Percentiles rank a stretch among this genome's conserved stretches.
These are phyloP conservation scores for Corythornis vintsioides DNA, from an alignment of 2,113 vertebrate species.

Conservation along the genomic window DNA sequence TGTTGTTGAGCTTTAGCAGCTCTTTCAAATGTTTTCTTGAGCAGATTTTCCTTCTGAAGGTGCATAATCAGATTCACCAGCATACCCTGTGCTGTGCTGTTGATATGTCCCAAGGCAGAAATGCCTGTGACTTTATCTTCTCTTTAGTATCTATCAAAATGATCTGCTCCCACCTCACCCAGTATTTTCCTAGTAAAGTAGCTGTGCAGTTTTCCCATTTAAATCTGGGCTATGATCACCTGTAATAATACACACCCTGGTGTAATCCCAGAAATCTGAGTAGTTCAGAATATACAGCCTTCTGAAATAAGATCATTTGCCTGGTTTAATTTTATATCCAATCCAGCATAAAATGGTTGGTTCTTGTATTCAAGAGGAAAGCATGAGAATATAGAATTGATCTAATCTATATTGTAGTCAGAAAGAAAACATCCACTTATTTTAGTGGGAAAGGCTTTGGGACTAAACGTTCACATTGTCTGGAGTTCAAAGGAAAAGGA, in stretches of 20 bases:
- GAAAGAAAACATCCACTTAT: slow-evolving; percentile 20
- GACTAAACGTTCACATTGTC: not conserved
- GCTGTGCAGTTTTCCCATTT: not conserved
- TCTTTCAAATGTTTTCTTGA: not conserved
- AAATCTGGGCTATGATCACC: not conserved
- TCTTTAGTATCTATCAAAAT: not conserved
- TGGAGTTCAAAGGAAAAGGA: slow-evolving; percentile 34
- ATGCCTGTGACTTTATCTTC: not conserved
- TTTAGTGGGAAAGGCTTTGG: not conserved
- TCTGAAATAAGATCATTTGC: not conserved
- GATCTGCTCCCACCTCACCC: not conserved
- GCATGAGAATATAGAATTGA: not conserved
- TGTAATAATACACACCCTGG: not conserved
- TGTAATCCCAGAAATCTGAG: not conserved
- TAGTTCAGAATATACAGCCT: not conserved
- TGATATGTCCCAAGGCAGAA: not conserved
- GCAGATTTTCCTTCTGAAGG: not conserved
- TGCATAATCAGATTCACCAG: not conserved
- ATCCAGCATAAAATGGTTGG: not conserved
- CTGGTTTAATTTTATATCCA: not conserved
- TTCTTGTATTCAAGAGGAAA: not conserved
- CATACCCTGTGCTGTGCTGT: not conserved
- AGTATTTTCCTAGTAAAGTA: not conserved
- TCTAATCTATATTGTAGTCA: not conserved
- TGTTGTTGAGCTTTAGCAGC: not conserved